Percentiles rank a stretch among this genome's conserved stretches.
These are phyloP conservation scores for Acronicta psi DNA, from an alignment of 2,888 invertebrate species.

Conservation along the genomic window DNA sequence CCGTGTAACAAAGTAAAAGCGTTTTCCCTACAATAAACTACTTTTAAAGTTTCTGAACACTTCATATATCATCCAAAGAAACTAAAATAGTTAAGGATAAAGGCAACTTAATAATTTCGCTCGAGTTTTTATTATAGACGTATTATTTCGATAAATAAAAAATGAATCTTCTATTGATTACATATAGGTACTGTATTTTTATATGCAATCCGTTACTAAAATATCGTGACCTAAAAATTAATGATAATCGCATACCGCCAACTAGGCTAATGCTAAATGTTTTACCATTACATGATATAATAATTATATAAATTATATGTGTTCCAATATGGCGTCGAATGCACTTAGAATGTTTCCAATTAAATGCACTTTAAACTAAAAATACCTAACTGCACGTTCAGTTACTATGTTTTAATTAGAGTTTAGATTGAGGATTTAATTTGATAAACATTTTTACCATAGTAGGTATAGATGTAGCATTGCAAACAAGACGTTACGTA, in stretches of 20 bases:
- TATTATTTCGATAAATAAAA: conserved; percentile 5
- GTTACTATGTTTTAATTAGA: conserved; percentile 14
- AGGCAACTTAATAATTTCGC: not conserved
- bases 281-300: conserved; percentile 45
- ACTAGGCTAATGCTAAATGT: conserved; percentile 50
- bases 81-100: too few relatives aligned
- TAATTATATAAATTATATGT: conserved; percentile 47
- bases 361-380: conserved; percentile 19
- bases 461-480: not conserved
- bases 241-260: conserved; percentile 44
- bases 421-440: not conserved
- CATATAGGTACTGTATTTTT: conserved; percentile 14
- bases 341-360: conserved; percentile 39
- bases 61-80: too few relatives aligned
- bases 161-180: not conserved
- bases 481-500: not conserved
- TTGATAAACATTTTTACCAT: not conserved
- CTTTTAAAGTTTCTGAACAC: too few relatives aligned
- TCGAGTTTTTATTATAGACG: not conserved
- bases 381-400: conserved; percentile 13
- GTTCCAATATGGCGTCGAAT: conserved; percentile 32
- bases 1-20: too few relatives aligned
- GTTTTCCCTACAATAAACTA: too few relatives aligned
- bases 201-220: conserved; percentile 33
- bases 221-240: conserved; percentile 46